These are phyloP conservation scores for Limnephilus marmoratus DNA, from an alignment of 2,888 invertebrate genomes.

Conservation along the genomic window DNA sequence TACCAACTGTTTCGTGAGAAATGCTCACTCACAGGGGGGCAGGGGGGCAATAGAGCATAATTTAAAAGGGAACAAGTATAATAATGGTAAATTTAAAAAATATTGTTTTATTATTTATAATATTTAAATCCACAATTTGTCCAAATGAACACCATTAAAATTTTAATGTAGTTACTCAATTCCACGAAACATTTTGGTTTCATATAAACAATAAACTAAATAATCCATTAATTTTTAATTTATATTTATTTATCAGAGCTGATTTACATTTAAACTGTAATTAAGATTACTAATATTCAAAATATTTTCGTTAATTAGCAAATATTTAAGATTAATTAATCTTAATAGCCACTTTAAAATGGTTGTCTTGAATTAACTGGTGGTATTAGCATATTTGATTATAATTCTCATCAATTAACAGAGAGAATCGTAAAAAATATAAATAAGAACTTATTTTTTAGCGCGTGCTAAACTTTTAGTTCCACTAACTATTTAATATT, in stretches of 20 bases:
- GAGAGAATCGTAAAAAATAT: neutral
- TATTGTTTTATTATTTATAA: too few species aligned
- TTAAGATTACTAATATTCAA: neutral
- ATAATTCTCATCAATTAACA: slow-evolving; percentile 50
- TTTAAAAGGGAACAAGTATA: too few species aligned
- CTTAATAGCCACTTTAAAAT: slow-evolving; percentile 27
- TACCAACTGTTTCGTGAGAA: too few species aligned
- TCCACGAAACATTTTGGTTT: too few species aligned
- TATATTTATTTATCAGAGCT: neutral
- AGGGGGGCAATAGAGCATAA: too few species aligned
- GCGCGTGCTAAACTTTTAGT: neutral
- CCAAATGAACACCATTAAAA: too few species aligned
- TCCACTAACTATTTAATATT: neutral
- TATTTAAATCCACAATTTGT: too few species aligned
- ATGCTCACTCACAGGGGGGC: too few species aligned
- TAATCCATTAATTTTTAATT: too few species aligned
- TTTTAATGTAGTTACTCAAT: too few species aligned
- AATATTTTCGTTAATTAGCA: neutral
- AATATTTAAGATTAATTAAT: neutral
- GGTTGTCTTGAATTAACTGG: slow-evolving; percentile 37
- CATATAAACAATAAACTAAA: too few species aligned
- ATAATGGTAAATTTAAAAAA: too few species aligned
- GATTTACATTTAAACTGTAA: neutral
- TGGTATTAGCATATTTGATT: slow-evolving; percentile 54
- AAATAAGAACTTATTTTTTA: neutral